A percentile compares a stretch with the other conserved stretches of the same genome.
These are phyloP conservation scores for Scatophagus argus DNA, from an alignment of 2,113 vertebrate species.

Conservation along the genomic window DNA sequence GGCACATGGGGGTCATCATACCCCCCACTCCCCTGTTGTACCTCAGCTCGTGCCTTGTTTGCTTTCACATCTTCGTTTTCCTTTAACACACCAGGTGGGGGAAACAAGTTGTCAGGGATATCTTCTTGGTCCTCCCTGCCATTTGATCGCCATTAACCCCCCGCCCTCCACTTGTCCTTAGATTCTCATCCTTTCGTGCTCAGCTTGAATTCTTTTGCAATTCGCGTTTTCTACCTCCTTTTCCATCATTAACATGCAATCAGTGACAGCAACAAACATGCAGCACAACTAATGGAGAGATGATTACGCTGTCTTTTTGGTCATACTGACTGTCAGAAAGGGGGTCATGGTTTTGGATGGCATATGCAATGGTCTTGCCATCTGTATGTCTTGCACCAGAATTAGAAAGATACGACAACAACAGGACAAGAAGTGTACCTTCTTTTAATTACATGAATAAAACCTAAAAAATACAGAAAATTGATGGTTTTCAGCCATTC, in stretches of 20 bases:
- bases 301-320: conserved; percentile 40
- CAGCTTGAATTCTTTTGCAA: neutral
- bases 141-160: neutral
- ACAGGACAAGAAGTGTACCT: neutral
- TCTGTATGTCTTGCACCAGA: conserved; percentile 31
- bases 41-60: conserved; percentile 46
- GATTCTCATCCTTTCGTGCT: neutral
- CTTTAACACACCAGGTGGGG: conserved; percentile 25
- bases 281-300: conserved; percentile 22
- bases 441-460: conserved; percentile 24
- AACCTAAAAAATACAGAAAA: conserved; percentile 8
- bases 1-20: conserved; percentile 56
- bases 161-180: neutral
- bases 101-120: neutral
- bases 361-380: conserved; percentile 13
- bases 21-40: conserved; percentile 29
- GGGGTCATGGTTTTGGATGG: conserved; percentile 22
- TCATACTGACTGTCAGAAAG: conserved; percentile 16
- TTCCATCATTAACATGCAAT: neutral
- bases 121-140: neutral
- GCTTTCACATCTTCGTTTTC: conserved; percentile 42
- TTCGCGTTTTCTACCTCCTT: conserved; percentile 9
- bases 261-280: neutral
- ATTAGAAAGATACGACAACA: neutral
- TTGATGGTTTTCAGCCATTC: conserved; percentile 1